A percentile compares a stretch with the other conserved stretches of the same genome.
Evolutionary conservation across 2,113 vertebrate species (phyloP).

Genomic region (Tachycineta bicolor): DNA sequence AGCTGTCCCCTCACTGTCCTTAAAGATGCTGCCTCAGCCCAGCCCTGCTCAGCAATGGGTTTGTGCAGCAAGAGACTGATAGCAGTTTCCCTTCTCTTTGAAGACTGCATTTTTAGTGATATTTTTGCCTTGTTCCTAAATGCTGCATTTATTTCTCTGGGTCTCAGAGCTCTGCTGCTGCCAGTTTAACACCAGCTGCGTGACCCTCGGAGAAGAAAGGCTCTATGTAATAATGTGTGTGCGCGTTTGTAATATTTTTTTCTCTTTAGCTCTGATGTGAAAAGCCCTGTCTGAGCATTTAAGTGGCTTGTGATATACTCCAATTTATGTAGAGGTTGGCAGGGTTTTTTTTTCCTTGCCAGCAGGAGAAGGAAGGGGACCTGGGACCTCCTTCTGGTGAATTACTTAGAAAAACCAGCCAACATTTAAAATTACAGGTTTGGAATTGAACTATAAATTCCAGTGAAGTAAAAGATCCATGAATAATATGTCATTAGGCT

Average conservation of each 20-base stretch:
- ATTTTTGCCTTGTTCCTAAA: background rate
- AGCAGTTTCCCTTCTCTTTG: background rate
- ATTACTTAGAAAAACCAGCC: conserved; percentile 57
- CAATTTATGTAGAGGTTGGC: background rate
- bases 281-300: background rate
- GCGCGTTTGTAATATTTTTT: background rate
- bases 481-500: conserved; percentile 40
- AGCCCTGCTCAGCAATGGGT: background rate
- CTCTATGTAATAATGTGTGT: background rate
- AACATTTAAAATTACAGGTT: conserved; percentile 50
- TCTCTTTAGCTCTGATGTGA: background rate
- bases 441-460: conserved; percentile 50
- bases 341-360: background rate
- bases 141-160: background rate
- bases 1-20: background rate
- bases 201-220: background rate
- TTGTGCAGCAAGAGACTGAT: background rate
- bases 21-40: background rate
- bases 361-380: background rate
- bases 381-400: conserved; percentile 35
- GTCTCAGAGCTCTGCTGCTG: background rate
- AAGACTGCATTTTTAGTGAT: background rate
- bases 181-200: background rate
- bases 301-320: background rate
- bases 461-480: conserved; percentile 42